These are phyloP conservation scores for Catonia carolina DNA, from an alignment of 2,888 invertebrate species.

Conservation along the genomic window DNA sequence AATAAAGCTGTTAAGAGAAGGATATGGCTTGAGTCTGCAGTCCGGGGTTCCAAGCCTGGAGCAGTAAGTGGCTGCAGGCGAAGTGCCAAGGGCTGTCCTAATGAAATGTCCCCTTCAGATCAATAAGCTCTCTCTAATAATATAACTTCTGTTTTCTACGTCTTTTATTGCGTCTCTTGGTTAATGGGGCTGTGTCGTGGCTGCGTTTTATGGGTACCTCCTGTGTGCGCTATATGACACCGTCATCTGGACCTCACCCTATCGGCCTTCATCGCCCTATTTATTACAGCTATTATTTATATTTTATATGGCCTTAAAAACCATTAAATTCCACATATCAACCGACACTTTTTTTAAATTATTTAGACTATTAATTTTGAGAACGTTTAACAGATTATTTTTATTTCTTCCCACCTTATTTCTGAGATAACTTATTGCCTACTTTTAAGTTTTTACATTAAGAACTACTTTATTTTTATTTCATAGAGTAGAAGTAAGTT, in stretches of 20 bases:
- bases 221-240: not conserved
- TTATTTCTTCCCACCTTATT: too few species aligned
- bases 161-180: constrained; percentile 15
- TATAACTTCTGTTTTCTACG: constrained; percentile 14
- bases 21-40: not conserved
- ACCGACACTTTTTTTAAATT: not conserved
- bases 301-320: not conserved
- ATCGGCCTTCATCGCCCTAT: constrained; percentile 1
- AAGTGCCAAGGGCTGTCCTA: constrained; percentile 12
- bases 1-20: not conserved
- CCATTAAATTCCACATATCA: constrained; percentile 10
- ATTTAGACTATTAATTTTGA: too few species aligned
- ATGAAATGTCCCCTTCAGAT: constrained; percentile 16
- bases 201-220: constrained; percentile 13
- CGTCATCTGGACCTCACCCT: constrained; percentile 3
- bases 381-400: too few species aligned
- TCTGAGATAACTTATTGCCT: too few species aligned
- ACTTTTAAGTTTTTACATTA: too few species aligned
- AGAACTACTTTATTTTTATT: too few species aligned
- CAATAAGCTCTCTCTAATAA: constrained; percentile 17
- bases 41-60: not conserved
- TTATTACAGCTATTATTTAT: constrained; percentile 3
- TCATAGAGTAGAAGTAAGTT: too few species aligned
- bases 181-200: constrained; percentile 17
- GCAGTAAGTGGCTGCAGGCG: not conserved